These are phyloP conservation scores for Andrena trimmerana DNA, from an alignment of 2,888 invertebrate species.

Conservation along the genomic window DNA sequence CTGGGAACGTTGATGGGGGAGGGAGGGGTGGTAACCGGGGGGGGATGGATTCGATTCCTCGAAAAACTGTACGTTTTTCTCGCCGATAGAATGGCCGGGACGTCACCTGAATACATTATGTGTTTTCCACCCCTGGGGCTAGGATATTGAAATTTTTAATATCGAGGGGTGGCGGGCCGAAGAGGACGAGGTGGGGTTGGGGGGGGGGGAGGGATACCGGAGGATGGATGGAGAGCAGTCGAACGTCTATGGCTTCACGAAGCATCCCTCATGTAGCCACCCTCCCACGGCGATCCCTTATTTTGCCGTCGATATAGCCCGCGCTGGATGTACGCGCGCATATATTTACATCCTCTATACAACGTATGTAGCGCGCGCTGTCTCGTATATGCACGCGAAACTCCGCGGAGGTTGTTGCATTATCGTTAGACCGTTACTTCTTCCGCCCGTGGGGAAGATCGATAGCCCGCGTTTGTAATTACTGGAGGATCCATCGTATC, in stretches of 20 bases:
- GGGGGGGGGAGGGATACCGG: constrained; percentile 62
- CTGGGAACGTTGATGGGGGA: constrained; percentile 51
- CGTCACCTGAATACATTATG: constrained; percentile 85
- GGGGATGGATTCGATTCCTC: constrained; percentile 83
- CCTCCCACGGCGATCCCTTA: constrained; percentile 75
- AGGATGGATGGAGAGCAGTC: constrained; percentile 77
- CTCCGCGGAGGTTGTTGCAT: constrained; percentile 57
- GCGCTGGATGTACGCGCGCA: constrained; percentile 53
- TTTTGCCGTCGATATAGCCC: constrained; percentile 74
- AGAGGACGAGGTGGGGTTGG: constrained; percentile 66
- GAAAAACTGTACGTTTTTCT: constrained; percentile 85
- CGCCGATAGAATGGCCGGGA: constrained; percentile 85
- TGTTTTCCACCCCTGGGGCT: constrained; percentile 85
- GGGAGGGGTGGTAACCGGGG: constrained; percentile 49
- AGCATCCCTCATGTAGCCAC: constrained; percentile 79
- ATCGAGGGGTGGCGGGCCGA: constrained; percentile 81
- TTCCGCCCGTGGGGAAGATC: constrained; percentile 38
- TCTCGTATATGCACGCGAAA: constrained; percentile 33
- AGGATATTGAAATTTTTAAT: constrained; percentile 86
- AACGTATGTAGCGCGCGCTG: constrained; percentile 23
- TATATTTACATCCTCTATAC: constrained; percentile 52
- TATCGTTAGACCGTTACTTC: constrained; percentile 59
- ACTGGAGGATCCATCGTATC: background rate
- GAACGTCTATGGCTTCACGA: constrained; percentile 82
- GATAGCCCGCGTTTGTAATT: constrained; percentile 50